Conservation (phyloP, 2,113 vertebrate species). For the Scatophagus argus region DNA sequence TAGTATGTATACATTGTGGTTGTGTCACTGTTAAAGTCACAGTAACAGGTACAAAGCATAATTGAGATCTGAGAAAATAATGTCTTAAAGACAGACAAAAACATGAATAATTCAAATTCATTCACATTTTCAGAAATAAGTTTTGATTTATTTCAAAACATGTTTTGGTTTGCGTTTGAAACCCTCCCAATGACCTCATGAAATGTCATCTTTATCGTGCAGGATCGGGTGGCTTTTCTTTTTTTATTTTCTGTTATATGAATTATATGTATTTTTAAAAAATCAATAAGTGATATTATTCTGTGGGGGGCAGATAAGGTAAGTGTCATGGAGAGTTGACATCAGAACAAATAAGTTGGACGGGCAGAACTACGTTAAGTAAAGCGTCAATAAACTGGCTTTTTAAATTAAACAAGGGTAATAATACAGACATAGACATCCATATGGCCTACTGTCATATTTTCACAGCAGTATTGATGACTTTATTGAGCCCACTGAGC, state of each 20-base stretch:
- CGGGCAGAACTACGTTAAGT: constrained; percentile 34
- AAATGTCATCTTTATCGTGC: background rate
- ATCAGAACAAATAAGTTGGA: constrained; percentile 12
- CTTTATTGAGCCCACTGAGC: constrained; percentile 4
- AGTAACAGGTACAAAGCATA: background rate
- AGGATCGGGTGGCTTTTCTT: background rate
- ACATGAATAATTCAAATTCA: background rate
- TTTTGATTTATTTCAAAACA: background rate
- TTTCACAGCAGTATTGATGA: background rate
- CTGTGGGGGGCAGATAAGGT: background rate
- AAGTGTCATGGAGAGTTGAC: constrained; percentile 6
- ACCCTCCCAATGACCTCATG: background rate
- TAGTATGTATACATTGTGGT: too few species aligned
- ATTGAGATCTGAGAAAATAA: background rate
- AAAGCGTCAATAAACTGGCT: background rate
- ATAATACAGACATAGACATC: background rate
- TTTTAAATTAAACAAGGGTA: constrained; percentile 1
- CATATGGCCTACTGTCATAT: background rate
- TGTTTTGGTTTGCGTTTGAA: background rate
- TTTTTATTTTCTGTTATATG: background rate
- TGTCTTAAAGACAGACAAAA: background rate
- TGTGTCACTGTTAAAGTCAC: too few species aligned
- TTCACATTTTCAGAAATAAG: background rate
- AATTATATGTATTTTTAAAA: too few species aligned
- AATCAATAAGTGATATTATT: background rate